These are phyloP conservation scores for Channa maculata DNA, from an alignment of 2,113 vertebrate genomes.

Conservation along the genomic window DNA sequence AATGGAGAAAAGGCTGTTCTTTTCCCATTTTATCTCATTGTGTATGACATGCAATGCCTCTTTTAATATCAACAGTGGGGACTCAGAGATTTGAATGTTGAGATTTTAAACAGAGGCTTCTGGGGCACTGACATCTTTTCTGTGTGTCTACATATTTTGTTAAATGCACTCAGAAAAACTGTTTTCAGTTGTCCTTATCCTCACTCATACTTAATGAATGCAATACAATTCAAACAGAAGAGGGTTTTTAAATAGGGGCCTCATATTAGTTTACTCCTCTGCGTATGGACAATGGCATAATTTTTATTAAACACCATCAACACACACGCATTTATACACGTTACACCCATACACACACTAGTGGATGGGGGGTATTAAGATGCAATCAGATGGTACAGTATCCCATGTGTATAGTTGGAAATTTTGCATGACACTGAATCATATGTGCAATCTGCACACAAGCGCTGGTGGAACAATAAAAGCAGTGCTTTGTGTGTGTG, in stretches of 20 bases:
- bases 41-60: slow-evolving; percentile 48
- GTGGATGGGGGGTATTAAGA: slow-evolving; percentile 48
- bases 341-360: background rate
- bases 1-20: slow-evolving; percentile 34
- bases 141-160: slow-evolving; percentile 35
- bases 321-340: background rate
- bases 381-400: slow-evolving; percentile 45
- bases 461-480: slow-evolving; percentile 27
- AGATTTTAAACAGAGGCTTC: slow-evolving; percentile 45
- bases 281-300: background rate
- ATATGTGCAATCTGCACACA: slow-evolving; percentile 55
- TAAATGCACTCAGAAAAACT: slow-evolving; percentile 43
- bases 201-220: slow-evolving; percentile 26
- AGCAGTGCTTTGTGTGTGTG: slow-evolving; percentile 27
- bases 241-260: background rate
- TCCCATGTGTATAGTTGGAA: slow-evolving; percentile 49
- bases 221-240: slow-evolving; percentile 1
- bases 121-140: slow-evolving; percentile 34
- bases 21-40: slow-evolving; percentile 55
- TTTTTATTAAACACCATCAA: background rate
- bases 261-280: background rate
- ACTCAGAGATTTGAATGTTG: slow-evolving; percentile 52
- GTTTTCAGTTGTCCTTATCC: slow-evolving; percentile 23
- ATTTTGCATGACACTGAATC: slow-evolving; percentile 59
- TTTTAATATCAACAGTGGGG: slow-evolving; percentile 66